These are phyloP conservation scores for Odontesthes bonariensis DNA, from an alignment of 2,113 vertebrate species.

Conservation along the genomic window DNA sequence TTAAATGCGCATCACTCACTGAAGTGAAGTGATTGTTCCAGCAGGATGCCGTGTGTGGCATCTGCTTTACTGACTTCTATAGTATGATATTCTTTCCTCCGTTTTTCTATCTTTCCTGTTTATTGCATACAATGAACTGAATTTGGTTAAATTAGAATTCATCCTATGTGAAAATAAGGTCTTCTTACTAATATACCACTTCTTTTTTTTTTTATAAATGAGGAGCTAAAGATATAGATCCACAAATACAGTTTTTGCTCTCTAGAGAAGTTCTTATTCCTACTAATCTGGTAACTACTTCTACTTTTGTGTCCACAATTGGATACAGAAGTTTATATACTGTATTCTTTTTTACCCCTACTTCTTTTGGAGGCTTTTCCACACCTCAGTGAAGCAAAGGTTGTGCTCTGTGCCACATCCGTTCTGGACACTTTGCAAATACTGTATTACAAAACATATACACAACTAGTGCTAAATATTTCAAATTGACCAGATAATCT, in stretches of 20 bases:
- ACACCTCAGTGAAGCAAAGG: constrained; percentile 15
- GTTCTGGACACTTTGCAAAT: constrained; percentile 20
- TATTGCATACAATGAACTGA: constrained; percentile 5
- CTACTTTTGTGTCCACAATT: no score
- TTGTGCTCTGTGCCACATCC: background rate
- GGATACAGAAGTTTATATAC: no score
- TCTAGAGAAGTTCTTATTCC: background rate
- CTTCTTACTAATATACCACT: background rate
- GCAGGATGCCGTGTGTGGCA: constrained; percentile 32
- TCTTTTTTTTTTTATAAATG: no score
- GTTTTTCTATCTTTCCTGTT: constrained; percentile 13
- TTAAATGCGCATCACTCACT: constrained; percentile 40
- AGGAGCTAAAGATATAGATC: no score
- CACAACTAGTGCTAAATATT: background rate
- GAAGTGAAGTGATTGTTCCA: constrained; percentile 49
- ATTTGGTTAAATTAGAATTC: constrained; percentile 10
- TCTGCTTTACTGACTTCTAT: constrained; percentile 43
- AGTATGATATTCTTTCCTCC: constrained; percentile 11
- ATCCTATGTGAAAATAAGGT: constrained; percentile 19
- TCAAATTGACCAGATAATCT: no score
- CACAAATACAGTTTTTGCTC: background rate
- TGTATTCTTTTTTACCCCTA: constrained; percentile 18
- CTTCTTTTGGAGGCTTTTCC: constrained; percentile 39
- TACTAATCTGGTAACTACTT: background rate
- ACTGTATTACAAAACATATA: constrained; percentile 8